phyloP scores from a whole-genome alignment of 2,797 vertebrate species.

The Masticophis lateralis region DNA sequence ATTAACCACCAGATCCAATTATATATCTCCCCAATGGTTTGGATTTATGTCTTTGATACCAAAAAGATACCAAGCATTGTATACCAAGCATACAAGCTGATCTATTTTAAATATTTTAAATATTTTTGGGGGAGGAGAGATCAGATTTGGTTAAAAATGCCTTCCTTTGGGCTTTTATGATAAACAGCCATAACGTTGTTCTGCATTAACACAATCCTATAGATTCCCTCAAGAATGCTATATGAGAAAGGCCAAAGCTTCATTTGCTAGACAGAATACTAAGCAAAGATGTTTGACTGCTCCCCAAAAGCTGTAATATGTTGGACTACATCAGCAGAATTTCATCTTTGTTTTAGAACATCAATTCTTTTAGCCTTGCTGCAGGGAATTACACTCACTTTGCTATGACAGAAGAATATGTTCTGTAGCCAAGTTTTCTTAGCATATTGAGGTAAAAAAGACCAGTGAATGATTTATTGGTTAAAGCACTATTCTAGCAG shows the following conservation, averaged over 20 bases:
- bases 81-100: background rate
- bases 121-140: background rate
- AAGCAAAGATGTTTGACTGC: constrained; percentile 6
- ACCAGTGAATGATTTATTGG: constrained; percentile 20
- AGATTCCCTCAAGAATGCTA: background rate
- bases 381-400: background rate
- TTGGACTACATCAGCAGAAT: constrained; percentile 9
- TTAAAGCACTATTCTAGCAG: constrained; percentile 24
- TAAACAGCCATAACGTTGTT: background rate
- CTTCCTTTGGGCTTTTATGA: background rate
- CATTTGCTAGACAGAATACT: background rate
- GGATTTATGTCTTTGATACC: background rate
- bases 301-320: background rate
- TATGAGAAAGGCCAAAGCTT: background rate
- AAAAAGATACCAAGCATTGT: background rate
- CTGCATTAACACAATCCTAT: background rate
- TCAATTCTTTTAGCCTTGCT: background rate
- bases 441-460: background rate
- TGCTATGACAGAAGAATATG: background rate
- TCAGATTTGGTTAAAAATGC: background rate
- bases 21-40: background rate
- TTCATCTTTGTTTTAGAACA: background rate
- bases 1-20: background rate
- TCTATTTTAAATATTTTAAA: constrained; percentile 12
- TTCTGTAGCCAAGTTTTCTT: background rate